These are phyloP conservation scores for Misgurnus mizolepis DNA, from an alignment of 2,113 vertebrate genomes.

Conservation along the genomic window DNA sequence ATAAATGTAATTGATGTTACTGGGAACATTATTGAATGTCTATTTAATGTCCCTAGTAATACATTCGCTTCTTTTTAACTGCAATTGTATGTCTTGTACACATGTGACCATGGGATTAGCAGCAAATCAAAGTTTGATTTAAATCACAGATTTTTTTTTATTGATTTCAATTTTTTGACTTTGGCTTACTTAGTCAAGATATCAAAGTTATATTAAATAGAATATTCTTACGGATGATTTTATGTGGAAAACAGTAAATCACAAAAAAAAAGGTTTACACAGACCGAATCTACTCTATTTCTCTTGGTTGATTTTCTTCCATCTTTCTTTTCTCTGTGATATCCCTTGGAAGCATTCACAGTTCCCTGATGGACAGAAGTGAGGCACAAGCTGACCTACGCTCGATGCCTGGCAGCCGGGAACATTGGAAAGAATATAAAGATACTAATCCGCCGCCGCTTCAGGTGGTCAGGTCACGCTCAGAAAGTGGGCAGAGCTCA, in stretches of 20 bases:
- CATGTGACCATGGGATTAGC: too few species aligned
- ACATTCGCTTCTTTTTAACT: neutral
- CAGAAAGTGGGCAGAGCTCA: conserved; percentile 21
- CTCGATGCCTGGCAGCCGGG: conserved; percentile 2
- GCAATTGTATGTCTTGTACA: neutral
- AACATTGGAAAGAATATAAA: conserved; percentile 18
- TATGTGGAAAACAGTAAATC: too few species aligned
- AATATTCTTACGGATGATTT: too few species aligned
- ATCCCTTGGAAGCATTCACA: neutral
- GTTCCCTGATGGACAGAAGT: conserved; percentile 20
- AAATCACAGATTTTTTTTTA: too few species aligned
- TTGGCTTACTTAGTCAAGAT: too few species aligned
- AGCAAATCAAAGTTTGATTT: too few species aligned
- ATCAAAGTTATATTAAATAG: too few species aligned
- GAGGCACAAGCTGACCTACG: conserved; percentile 11
- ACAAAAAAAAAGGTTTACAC: too few species aligned
- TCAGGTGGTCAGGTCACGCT: neutral
- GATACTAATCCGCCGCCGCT: conserved; percentile 18
- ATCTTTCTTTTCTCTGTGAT: neutral
- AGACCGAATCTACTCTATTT: neutral
- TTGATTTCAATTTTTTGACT: too few species aligned
- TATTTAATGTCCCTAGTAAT: conserved; percentile 19
- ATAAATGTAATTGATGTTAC: conserved; percentile 31
- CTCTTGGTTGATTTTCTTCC: neutral
- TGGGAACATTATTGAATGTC: conserved; percentile 8